Conservation (phyloP, 2,888 invertebrate genomes). For the Thereva unica region DNA sequence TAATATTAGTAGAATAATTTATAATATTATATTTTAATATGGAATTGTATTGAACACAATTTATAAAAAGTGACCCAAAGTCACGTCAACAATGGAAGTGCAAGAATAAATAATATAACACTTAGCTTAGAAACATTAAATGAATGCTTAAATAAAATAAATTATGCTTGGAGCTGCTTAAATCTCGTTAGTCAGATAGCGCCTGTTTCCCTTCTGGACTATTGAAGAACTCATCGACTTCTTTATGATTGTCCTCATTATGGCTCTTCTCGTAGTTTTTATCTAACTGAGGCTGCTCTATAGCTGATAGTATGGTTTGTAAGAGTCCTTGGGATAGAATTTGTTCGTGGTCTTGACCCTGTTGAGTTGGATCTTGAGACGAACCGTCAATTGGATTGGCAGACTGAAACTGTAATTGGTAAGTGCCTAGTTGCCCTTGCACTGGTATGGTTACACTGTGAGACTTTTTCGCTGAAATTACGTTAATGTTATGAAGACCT, state of each 20-base stretch:
- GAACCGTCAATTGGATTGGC: slow-evolving; percentile 60
- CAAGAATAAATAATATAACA: too few relatives aligned
- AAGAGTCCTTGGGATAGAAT: slow-evolving; percentile 77
- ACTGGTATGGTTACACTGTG: slow-evolving; percentile 59
- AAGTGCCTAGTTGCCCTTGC: slow-evolving; percentile 66
- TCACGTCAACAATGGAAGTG: neutral
- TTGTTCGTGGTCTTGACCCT: slow-evolving; percentile 70
- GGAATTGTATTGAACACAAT: neutral
- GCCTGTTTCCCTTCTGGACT: slow-evolving; percentile 36
- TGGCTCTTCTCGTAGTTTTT: neutral
- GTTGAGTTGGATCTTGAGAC: slow-evolving; percentile 16
- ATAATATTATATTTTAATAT: slow-evolving; percentile 2
- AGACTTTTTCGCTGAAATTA: slow-evolving; percentile 55
- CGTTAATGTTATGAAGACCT: slow-evolving; percentile 52
- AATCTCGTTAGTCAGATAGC: slow-evolving; percentile 1
- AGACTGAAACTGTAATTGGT: slow-evolving; percentile 77
- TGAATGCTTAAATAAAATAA: too few relatives aligned
- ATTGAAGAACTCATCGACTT: slow-evolving; percentile 39
- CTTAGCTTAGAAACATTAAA: too few relatives aligned
- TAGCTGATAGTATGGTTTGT: slow-evolving; percentile 80
- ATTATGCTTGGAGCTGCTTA: too few relatives aligned
- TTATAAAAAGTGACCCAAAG: neutral
- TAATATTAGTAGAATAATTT: neutral
- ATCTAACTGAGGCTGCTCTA: slow-evolving; percentile 66
- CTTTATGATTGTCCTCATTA: slow-evolving; percentile 36